Percentiles rank a stretch among this genome's conserved stretches.
These are phyloP conservation scores for Aethina tumida DNA, from an alignment of 1,140 invertebrate genomes.

Conservation along the genomic window DNA sequence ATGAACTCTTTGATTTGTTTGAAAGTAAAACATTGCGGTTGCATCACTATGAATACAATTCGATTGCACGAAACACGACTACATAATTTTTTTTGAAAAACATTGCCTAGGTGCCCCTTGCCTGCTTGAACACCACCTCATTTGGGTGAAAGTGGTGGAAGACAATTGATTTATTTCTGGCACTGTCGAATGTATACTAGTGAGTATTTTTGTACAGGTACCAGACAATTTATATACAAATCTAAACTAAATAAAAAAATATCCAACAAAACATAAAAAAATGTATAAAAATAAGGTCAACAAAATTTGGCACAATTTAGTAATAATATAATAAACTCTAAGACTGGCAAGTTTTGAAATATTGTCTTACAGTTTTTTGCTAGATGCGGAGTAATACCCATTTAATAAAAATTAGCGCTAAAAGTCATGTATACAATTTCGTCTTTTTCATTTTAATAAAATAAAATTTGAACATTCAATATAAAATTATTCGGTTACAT, in stretches of 20 bases:
- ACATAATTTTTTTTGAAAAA: slow-evolving; percentile 14
- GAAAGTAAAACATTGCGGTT: slow-evolving; percentile 7
- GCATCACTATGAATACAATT: not conserved
- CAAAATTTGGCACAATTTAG: too few species aligned
- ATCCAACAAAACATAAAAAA: slow-evolving; percentile 5
- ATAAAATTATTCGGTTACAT: too few species aligned
- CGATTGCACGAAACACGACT: slow-evolving; percentile 12
- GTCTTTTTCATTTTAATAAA: too few species aligned
- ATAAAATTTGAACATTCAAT: too few species aligned
- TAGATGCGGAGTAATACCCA: too few species aligned
- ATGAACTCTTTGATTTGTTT: slow-evolving; percentile 5
- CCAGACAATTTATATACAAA: slow-evolving; percentile 32
- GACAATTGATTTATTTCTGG: slow-evolving; percentile 32
- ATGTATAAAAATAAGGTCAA: too few species aligned
- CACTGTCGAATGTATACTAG: slow-evolving; percentile 27
- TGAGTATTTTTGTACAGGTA: slow-evolving; percentile 34
- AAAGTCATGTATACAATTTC: too few species aligned
- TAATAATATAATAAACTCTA: too few species aligned
- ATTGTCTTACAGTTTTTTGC: too few species aligned
- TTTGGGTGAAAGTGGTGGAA: slow-evolving; percentile 28
- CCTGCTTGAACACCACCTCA: slow-evolving; percentile 30
- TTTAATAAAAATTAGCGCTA: too few species aligned
- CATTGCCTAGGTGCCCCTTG: slow-evolving; percentile 28
- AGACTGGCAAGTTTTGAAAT: too few species aligned
- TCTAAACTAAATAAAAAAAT: slow-evolving; percentile 13